Base-by-base conservation (phyloP, 2,113 vertebrate species). In the cattle (Bos taurus) region DNA sequence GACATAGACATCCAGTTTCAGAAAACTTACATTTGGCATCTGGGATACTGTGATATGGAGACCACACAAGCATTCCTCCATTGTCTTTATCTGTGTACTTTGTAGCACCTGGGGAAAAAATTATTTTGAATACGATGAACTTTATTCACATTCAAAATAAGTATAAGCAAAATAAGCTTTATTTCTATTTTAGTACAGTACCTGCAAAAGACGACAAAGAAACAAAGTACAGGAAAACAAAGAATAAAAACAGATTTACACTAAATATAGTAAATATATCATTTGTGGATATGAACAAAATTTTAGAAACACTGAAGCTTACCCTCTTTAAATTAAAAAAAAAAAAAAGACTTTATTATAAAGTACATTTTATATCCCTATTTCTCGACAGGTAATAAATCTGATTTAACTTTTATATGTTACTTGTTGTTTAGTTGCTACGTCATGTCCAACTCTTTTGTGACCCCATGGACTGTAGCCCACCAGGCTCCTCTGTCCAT, bases 11-110 rank as follows among this genome's bases (percentile, higher is more conserved):
- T 80, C 77, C 19, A 74, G 84, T 86, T 93, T 97, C 54, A 93
- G 89, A 94, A 96, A 81, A 99, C 99, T 99, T 99, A 99, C 99
- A 97, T 97, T 99, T 99, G 90, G 99, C 98, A 98, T 99, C 99
- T 1, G 99, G 97, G 97, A 99, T 99, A 98, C 94, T 99, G 98
- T 99, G 99, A 98, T 99, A 99, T 0, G 99, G 99, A 97, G 99
- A 99, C 99, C 99, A 99, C 67, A 99, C 99, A 98, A 99, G 98
- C 99, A 99, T 99, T 67, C 99, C 99, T 83, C 99, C 99, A 97
- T 99, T 99, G 98, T 99, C 99, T 98, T 99, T 99, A 84, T 99
- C 99, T 25, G 99, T 99, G 88, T 99, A 99, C 97, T 99, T 99
- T 77, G 99, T 99, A 93, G 99, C 99, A 98, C 99, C 99, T 99